A percentile compares a stretch with the other conserved stretches of the same genome.
Conservation (phyloP, 1,140 invertebrate genomes). For the Magallana ariakensis region DNA sequence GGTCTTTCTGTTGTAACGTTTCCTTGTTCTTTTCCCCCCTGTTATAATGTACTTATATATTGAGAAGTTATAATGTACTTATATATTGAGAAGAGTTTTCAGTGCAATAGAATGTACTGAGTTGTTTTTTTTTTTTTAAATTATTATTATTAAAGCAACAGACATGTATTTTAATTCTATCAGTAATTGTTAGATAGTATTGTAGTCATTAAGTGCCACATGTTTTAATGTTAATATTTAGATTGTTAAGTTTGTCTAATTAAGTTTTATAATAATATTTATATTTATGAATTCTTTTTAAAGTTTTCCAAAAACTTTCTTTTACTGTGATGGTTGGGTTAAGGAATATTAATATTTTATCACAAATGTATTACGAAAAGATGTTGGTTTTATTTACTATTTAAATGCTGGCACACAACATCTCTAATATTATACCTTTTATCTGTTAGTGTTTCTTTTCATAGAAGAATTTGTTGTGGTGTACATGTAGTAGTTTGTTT, state of each 20-base stretch:
- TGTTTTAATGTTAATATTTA: background rate
- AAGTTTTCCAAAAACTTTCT: slow-evolving; percentile 20
- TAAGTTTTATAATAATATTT: background rate
- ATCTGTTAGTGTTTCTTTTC: background rate
- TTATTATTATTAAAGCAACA: too few relatives aligned
- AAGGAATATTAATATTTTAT: too few relatives aligned
- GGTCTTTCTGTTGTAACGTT: too few relatives aligned
- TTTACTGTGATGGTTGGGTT: background rate
- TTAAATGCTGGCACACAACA: slow-evolving; percentile 22
- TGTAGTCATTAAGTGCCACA: background rate
- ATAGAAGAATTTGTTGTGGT: background rate
- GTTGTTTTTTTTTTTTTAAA: too few relatives aligned
- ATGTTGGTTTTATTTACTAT: background rate
- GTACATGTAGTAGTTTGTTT: background rate
- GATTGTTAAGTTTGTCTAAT: background rate
- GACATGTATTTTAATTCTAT: too few relatives aligned
- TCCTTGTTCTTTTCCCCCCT: too few relatives aligned
- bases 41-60: too few relatives aligned
- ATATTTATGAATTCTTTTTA: slow-evolving; percentile 14
- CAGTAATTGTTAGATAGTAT: too few relatives aligned
- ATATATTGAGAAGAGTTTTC: too few relatives aligned
- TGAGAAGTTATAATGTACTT: too few relatives aligned
- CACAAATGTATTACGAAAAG: background rate
- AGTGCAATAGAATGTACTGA: too few relatives aligned
- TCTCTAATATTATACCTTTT: background rate